Evolutionary conservation across 2,888 invertebrate species (phyloP).

Genomic region (Caenorhabditis sp.): DNA sequence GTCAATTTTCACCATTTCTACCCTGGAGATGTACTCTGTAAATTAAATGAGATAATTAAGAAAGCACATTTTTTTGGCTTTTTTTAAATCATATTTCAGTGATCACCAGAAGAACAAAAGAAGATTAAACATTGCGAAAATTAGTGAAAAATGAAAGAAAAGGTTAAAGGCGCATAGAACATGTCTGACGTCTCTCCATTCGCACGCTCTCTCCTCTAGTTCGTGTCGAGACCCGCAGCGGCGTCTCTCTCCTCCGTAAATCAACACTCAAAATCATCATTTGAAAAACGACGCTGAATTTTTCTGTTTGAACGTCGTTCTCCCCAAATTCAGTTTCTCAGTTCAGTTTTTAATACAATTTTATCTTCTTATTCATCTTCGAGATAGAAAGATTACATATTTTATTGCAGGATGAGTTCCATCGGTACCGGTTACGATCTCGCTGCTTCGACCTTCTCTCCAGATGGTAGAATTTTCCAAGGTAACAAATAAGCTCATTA

Average conservation of each 20-base stretch:
- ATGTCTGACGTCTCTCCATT: constrained; percentile 21
- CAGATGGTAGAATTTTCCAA: constrained; percentile 98
- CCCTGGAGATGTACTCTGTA: constrained; percentile 14
- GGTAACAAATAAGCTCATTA: constrained; percentile 79
- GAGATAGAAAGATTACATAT: no score
- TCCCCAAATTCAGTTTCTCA: not conserved
- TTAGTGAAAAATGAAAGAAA: constrained; percentile 9
- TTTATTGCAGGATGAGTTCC: constrained; percentile 86
- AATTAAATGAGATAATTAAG: not conserved
- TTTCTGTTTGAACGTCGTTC: no score
- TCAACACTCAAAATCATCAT: constrained; percentile 54
- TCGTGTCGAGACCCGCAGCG: constrained; percentile 34
- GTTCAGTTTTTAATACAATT: not conserved
- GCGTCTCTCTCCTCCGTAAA: constrained; percentile 15
- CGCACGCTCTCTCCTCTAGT: constrained; percentile 2
- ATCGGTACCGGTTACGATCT: constrained; percentile 98
- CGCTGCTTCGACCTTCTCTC: constrained; percentile 99
- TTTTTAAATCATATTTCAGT: not conserved
- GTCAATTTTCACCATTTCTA: constrained; percentile 53
- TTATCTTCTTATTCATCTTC: not conserved
- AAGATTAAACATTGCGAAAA: constrained; percentile 21
- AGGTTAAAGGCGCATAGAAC: constrained; percentile 36
- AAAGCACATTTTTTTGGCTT: not conserved
- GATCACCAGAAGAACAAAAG: not conserved
- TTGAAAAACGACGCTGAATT: constrained; percentile 20